Percentiles rank a stretch among this genome's conserved stretches.
Evolutionary conservation across 2,888 invertebrate genomes (phyloP).

Genomic region (Choristoneura rosaceana): DNA sequence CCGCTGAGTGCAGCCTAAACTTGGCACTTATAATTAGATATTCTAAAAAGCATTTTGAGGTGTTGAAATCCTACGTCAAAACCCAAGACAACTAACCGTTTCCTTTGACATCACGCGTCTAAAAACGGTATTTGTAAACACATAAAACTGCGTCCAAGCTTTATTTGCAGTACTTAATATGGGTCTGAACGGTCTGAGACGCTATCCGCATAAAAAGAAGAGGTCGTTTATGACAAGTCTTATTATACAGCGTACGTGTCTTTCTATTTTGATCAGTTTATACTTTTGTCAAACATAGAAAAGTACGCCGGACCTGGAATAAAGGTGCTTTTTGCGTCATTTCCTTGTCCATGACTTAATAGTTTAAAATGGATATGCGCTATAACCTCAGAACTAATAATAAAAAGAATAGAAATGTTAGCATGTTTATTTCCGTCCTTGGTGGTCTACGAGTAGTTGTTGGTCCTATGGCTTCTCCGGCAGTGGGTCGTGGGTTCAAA

Average conservation of each 20-base stretch:
- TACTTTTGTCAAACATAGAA: conserved; percentile 47
- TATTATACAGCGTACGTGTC: not conserved
- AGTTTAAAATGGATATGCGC: not conserved
- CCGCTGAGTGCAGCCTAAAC: no score
- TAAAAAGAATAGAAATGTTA: no score
- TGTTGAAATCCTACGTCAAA: not conserved
- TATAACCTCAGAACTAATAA: not conserved
- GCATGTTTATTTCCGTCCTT: no score
- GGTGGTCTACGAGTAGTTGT: no score
- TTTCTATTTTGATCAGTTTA: not conserved
- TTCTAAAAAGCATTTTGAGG: not conserved
- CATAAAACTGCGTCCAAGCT: conserved; percentile 38
- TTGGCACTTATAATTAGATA: not conserved
- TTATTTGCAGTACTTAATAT: conserved; percentile 49
- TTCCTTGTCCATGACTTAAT: conserved; percentile 49
- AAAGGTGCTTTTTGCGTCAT: conserved; percentile 55
- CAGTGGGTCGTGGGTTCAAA: no score
- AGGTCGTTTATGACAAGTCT: not conserved
- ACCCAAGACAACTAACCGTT: conserved; percentile 21
- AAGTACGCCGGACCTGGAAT: conserved; percentile 46
- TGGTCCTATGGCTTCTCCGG: no score
- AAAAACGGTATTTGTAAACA: conserved; percentile 49
- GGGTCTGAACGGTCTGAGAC: conserved; percentile 36
- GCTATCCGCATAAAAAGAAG: not conserved
- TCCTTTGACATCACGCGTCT: conserved; percentile 46